Conservation (phyloP, 2,888 invertebrate genomes). For the Hypolimnas misippus region DNA sequence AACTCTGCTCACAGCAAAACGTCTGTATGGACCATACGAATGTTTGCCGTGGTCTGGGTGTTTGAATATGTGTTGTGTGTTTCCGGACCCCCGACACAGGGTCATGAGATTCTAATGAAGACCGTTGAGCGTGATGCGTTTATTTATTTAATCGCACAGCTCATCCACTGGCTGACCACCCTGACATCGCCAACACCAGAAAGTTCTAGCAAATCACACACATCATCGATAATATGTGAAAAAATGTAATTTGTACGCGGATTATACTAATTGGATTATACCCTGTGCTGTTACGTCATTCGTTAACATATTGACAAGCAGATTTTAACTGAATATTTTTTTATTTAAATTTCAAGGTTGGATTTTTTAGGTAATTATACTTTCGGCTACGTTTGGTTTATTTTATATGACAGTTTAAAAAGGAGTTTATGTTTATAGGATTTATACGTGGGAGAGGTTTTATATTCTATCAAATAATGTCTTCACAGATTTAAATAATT, state of each 20-base stretch:
- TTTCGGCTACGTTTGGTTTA: background rate
- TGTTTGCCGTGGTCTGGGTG: no score
- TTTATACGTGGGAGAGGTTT: background rate
- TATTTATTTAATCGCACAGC: no score
- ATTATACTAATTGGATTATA: conserved; percentile 21
- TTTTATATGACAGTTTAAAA: no score
- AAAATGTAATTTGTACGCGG: conserved; percentile 28
- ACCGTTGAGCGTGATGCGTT: no score
- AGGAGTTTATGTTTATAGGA: no score
- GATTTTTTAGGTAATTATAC: background rate
- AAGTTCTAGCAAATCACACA: background rate
- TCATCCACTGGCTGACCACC: background rate
- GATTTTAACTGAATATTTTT: background rate
- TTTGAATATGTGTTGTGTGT: no score
- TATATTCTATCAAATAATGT: no score
- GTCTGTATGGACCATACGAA: no score
- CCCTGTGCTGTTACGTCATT: background rate
- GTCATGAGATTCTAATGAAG: no score
- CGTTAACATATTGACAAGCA: conserved; percentile 4
- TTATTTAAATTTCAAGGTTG: background rate
- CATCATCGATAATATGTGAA: conserved; percentile 15
- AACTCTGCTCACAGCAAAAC: no score
- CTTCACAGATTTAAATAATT: no score
- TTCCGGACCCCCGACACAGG: no score
- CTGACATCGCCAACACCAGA: background rate